These are phyloP conservation scores for Lottia gigantea DNA, from an alignment of 2,888 invertebrate genomes.

Conservation along the genomic window DNA sequence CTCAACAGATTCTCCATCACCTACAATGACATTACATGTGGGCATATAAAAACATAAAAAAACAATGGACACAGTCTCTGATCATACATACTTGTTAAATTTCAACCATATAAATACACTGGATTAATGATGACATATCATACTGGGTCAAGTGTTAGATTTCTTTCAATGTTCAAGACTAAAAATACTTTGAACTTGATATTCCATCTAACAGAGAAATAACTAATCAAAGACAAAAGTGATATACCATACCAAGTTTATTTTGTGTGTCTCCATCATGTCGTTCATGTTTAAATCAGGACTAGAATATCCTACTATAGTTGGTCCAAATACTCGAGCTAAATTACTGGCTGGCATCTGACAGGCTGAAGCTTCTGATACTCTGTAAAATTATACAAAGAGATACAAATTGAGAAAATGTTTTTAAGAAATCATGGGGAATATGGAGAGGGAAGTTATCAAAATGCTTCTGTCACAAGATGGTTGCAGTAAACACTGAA, in stretches of 20 bases:
- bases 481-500: too few relatives aligned
- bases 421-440: background rate
- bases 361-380: constrained; percentile 83
- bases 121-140: too few relatives aligned
- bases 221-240: too few relatives aligned
- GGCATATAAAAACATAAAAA: too few relatives aligned
- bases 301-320: constrained; percentile 89
- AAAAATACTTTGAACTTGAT: too few relatives aligned
- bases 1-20: constrained; percentile 55
- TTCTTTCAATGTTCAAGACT: too few relatives aligned
- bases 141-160: too few relatives aligned
- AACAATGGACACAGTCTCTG: too few relatives aligned
- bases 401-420: background rate
- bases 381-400: constrained; percentile 71
- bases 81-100: background rate
- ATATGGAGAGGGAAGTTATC: background rate
- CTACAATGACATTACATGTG: constrained; percentile 29
- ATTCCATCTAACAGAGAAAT: too few relatives aligned
- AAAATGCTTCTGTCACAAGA: too few relatives aligned
- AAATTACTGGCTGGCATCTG: constrained; percentile 93
- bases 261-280: constrained; percentile 82
- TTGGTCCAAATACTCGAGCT: constrained; percentile 92
- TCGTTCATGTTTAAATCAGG: constrained; percentile 76
- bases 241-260: constrained; percentile 67
- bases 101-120: too few relatives aligned